A percentile compares a stretch with the other conserved stretches of the same genome.
phyloP scores from a whole-genome alignment of 92 coral and sea anemone genomes.

The Epizoanthus rinbou region DNA sequence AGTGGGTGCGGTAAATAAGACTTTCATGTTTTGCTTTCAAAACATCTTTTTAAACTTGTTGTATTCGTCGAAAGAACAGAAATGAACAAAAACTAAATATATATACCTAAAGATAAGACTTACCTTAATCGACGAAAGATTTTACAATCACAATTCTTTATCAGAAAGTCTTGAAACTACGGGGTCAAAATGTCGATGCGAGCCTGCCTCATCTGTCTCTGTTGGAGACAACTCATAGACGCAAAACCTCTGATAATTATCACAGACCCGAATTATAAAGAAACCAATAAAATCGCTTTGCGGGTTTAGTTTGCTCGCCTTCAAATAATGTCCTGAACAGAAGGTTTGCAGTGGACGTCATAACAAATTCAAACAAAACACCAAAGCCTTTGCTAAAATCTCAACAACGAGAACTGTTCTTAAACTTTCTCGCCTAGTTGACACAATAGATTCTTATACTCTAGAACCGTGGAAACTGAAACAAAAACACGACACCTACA shows the following conservation, averaged over 20 bases:
- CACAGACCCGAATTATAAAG: slow-evolving; percentile 24
- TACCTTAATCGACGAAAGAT: slow-evolving; percentile 24
- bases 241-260: slow-evolving; percentile 20
- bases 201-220: slow-evolving; percentile 20
- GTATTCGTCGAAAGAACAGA: neutral
- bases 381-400: neutral
- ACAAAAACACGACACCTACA: neutral
- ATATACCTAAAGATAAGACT: slow-evolving; percentile 2
- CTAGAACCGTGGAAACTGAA: too few relatives aligned
- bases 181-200: slow-evolving; percentile 18
- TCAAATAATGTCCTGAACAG: neutral
- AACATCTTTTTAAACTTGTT: neutral
- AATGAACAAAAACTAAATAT: neutral
- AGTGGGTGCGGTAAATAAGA: slow-evolving; percentile 8
- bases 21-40: neutral
- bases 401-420: neutral
- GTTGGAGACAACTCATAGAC: neutral
- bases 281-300: slow-evolving; percentile 34
- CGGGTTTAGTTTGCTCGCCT: slow-evolving; percentile 36
- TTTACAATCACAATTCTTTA: slow-evolving; percentile 6
- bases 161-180: slow-evolving; percentile 18
- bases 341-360: neutral
- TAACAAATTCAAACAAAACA: neutral
- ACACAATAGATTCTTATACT: too few relatives aligned
- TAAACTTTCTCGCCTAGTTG: too few relatives aligned